Percentiles rank a stretch among this genome's conserved stretches.
Conservation (phyloP, 2,113 vertebrate genomes). For the Boulengeromyrus knoepffleri region DNA sequence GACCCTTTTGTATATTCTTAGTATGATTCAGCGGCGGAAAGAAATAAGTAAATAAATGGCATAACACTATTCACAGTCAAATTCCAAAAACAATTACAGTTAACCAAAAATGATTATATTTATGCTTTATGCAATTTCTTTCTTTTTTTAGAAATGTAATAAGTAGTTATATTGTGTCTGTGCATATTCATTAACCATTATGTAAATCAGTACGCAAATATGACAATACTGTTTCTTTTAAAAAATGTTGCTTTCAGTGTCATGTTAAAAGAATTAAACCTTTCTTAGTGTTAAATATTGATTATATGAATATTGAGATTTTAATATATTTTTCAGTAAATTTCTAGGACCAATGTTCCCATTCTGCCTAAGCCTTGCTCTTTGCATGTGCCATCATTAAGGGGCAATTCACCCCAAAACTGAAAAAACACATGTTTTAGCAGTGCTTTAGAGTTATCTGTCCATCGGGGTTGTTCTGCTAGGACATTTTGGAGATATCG, state of each 20-base stretch:
- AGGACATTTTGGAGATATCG: neutral
- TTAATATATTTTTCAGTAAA: neutral
- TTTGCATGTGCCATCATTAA: neutral
- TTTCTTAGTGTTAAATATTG: neutral
- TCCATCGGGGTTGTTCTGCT: neutral
- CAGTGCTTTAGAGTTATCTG: neutral
- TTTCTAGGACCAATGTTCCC: neutral
- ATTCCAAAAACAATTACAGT: neutral
- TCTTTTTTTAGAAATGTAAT: neutral
- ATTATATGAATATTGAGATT: neutral
- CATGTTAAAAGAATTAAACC: neutral
- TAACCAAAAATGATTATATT: neutral
- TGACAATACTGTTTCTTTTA: neutral
- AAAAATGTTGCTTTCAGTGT: neutral
- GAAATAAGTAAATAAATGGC: neutral
- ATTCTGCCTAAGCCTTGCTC: neutral
- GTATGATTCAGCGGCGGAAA: neutral
- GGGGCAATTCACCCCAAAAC: neutral
- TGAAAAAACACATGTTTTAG: neutral
- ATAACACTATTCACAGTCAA: neutral
- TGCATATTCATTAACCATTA: neutral
- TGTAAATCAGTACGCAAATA: neutral
- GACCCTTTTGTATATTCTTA: neutral
- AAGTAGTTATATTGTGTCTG: neutral
- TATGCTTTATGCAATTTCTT: neutral